phyloP scores from a whole-genome alignment of 2,888 invertebrate species.

The Ichneumon xanthorius region DNA sequence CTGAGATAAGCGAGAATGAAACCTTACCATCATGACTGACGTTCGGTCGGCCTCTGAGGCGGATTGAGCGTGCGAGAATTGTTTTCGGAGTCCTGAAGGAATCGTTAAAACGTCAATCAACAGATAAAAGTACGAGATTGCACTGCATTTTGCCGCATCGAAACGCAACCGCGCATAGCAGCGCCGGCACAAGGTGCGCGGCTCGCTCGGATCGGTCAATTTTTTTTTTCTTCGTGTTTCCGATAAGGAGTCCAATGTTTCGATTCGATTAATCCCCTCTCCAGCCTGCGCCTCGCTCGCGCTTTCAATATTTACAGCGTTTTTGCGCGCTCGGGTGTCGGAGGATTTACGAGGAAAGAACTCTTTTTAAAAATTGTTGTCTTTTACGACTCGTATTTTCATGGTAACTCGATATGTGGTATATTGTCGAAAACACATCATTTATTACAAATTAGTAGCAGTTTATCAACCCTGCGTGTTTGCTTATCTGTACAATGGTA shows the following conservation, averaged over 20 bases:
- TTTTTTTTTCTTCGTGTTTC: conserved; percentile 5
- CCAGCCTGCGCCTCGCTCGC: neutral
- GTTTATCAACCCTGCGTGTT: neutral
- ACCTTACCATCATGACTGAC: conserved; percentile 61
- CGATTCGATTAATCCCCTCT: neutral
- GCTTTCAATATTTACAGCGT: neutral
- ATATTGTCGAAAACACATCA: neutral
- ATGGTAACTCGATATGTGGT: conserved; percentile 7
- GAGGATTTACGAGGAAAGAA: neutral
- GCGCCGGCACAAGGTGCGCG: conserved; percentile 45
- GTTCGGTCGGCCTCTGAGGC: neutral
- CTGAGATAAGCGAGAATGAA: neutral
- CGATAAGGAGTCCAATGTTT: neutral
- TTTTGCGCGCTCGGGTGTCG: neutral
- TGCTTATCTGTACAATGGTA: conserved; percentile 1
- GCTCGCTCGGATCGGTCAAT: conserved; percentile 2
- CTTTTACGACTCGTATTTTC: neutral
- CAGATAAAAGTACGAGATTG: conserved; percentile 46
- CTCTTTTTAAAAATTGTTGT: neutral
- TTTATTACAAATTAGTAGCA: conserved; percentile 2
- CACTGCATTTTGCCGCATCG: conserved; percentile 68
- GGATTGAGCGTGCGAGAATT: neutral
- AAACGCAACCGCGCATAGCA: conserved; percentile 68
- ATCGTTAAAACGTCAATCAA: conserved; percentile 47
- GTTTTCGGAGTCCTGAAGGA: neutral